These are phyloP conservation scores for Oreotragus oreotragus DNA, from an alignment of 2,113 vertebrate species.

Conservation along the genomic window DNA sequence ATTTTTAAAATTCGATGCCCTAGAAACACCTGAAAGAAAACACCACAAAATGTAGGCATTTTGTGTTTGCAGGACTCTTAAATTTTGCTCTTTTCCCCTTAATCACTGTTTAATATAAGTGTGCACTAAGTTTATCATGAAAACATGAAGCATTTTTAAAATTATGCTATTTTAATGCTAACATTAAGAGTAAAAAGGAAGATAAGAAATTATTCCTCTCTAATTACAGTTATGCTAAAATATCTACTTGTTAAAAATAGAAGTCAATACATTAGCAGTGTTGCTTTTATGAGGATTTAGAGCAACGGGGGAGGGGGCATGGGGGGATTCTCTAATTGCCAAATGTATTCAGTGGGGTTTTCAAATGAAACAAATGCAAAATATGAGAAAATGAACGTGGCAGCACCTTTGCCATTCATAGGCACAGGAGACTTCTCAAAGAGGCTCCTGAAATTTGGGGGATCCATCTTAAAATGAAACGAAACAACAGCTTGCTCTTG, in stretches of 20 bases:
- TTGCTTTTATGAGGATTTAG: not conserved
- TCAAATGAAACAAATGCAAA: not conserved
- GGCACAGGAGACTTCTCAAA: not conserved
- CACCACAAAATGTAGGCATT: not conserved
- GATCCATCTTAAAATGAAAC: not conserved
- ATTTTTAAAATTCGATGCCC: not conserved
- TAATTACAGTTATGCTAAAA: conserved; percentile 34
- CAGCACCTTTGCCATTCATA: not conserved
- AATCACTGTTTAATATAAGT: conserved; percentile 34
- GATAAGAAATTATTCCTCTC: conserved; percentile 40
- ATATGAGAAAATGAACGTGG: not conserved
- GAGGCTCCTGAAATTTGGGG: not conserved
- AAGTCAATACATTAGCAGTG: not conserved
- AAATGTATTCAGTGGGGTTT: not conserved
- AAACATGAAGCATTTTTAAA: conserved; percentile 38
- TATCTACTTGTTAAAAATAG: not conserved
- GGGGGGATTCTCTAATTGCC: not conserved
- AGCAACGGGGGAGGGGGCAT: not conserved
- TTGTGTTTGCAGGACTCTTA: not conserved
- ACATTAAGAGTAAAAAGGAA: conserved; percentile 21
- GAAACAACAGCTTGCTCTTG: not conserved
- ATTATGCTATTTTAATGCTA: conserved; percentile 35
- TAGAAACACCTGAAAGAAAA: not conserved
- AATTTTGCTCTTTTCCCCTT: not conserved
- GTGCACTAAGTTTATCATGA: conserved; percentile 19